Evolutionary conservation across 2,113 vertebrate species (phyloP).

Genomic region (Euleptes europaea): DNA sequence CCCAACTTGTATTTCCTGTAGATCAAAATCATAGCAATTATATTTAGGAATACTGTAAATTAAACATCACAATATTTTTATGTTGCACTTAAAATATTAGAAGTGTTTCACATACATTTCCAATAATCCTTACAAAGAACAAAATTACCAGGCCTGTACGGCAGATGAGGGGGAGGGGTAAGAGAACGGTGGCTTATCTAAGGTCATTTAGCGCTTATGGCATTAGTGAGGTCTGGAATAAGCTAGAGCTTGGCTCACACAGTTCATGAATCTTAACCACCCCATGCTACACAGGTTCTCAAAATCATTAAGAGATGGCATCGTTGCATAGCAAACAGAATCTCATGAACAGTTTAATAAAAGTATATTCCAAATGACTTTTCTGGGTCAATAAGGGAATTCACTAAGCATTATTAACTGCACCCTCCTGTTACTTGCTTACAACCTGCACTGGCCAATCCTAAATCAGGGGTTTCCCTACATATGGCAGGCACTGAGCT

Average conservation of each 20-base stretch:
- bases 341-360: background rate
- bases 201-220: background rate
- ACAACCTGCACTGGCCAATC: rapidly evolving
- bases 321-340: background rate
- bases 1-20: no score
- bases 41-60: no score
- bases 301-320: no score
- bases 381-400: background rate
- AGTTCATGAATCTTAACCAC: background rate
- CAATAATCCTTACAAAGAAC: background rate
- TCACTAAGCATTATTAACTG: background rate
- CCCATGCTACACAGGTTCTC: background rate
- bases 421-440: background rate
- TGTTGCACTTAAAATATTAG: no score
- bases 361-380: background rate
- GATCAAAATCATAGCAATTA: no score
- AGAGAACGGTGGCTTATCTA: background rate
- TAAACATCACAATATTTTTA: no score
- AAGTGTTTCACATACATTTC: background rate
- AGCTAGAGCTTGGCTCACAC: background rate
- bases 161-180: background rate
- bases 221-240: background rate
- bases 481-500: background rate
- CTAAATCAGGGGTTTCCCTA: background rate
- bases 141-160: background rate